Percentiles rank a stretch among this genome's conserved stretches.
Conservation (phyloP, 2,888 invertebrate genomes). For the Silvanus unidentatus region DNA sequence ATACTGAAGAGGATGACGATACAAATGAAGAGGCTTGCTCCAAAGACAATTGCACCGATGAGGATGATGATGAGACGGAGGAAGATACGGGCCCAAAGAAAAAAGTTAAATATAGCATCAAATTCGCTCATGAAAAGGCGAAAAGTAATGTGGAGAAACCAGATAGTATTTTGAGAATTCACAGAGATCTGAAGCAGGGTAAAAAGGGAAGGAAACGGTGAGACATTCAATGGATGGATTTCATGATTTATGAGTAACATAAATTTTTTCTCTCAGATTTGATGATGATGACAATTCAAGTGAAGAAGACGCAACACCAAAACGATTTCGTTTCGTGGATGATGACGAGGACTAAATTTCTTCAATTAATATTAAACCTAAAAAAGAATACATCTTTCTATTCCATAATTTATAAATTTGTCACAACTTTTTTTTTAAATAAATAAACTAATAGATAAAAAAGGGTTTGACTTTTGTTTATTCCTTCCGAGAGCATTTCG, state of each 20-base stretch:
- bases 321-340: constrained; percentile 16
- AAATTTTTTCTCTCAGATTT: constrained; percentile 11
- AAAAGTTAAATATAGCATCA: constrained; percentile 30
- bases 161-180: constrained; percentile 27
- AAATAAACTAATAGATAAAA: too few relatives aligned
- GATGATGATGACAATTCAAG: constrained; percentile 29
- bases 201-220: constrained; percentile 18
- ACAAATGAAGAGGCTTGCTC: constrained; percentile 6
- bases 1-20: constrained; percentile 6
- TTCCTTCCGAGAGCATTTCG: too few relatives aligned
- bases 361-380: not conserved
- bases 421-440: too few relatives aligned
- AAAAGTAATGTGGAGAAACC: constrained; percentile 21
- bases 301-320: constrained; percentile 26
- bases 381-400: not conserved
- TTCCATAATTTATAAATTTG: too few relatives aligned
- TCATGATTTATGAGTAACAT: not conserved
- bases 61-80: constrained; percentile 13
- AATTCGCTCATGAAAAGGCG: constrained; percentile 36
- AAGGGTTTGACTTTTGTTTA: too few relatives aligned
- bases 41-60: constrained; percentile 9
- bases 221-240: not conserved
- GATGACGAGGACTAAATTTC: constrained; percentile 21
- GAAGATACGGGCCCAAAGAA: constrained; percentile 19
- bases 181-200: constrained; percentile 21